phyloP scores from a whole-genome alignment of 2,888 invertebrate species.

The Agrotis ipsilon region DNA sequence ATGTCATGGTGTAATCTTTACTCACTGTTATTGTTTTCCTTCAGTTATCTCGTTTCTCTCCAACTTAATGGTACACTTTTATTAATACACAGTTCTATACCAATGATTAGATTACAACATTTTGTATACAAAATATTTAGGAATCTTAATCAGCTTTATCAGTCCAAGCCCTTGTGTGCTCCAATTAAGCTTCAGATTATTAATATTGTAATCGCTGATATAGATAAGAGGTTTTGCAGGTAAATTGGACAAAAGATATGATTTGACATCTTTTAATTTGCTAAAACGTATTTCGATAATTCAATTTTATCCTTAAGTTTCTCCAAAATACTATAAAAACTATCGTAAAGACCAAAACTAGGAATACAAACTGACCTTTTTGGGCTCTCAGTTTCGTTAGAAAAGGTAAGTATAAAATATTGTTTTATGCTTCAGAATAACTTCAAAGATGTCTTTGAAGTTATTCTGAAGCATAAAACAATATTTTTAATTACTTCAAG shows the following conservation, averaged over 20 bases:
- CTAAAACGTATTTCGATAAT: conserved; percentile 1
- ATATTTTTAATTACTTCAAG: conserved; percentile 45
- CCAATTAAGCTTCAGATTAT: conserved; percentile 66
- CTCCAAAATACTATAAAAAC: not conserved
- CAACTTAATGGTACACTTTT: conserved; percentile 19
- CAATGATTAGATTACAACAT: conserved; percentile 67
- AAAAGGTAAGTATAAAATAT: too few species aligned
- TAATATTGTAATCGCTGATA: conserved; percentile 53
- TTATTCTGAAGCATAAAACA: conserved; percentile 26
- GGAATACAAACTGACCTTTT: not conserved
- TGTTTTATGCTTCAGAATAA: conserved; percentile 26
- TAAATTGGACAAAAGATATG: conserved; percentile 31
- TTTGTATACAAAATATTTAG: conserved; percentile 51
- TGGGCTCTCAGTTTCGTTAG: not conserved
- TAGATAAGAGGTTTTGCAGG: conserved; percentile 46
- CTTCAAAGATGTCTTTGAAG: conserved; percentile 10
- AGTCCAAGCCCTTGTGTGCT: conserved; percentile 65
- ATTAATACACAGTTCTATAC: conserved; percentile 2
- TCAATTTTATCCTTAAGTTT: not conserved
- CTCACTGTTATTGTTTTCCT: conserved; percentile 32
- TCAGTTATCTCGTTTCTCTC: conserved; percentile 26
- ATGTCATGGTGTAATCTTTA: not conserved
- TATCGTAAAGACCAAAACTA: not conserved
- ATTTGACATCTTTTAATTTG: conserved; percentile 22
- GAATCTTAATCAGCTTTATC: conserved; percentile 63